Conservation (phyloP, 2,113 vertebrate genomes). For the Turnix velox region DNA sequence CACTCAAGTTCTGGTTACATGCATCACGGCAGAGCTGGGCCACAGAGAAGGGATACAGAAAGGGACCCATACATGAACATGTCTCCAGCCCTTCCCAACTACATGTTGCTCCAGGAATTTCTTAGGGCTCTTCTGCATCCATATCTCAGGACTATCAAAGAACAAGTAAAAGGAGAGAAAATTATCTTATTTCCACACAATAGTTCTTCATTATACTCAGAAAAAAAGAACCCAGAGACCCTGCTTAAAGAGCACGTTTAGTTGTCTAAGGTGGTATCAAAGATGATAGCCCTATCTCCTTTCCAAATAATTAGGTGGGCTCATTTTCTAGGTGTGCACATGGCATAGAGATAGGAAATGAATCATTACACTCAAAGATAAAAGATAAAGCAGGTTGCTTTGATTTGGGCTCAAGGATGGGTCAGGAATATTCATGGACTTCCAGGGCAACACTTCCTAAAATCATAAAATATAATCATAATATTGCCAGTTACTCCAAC, state of each 20-base stretch:
- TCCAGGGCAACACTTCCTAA: background rate
- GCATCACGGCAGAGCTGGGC: background rate
- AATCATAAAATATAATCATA: background rate
- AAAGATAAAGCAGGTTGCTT: background rate
- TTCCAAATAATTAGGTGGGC: background rate
- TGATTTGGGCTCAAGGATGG: background rate
- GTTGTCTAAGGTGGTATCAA: background rate
- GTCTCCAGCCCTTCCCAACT: background rate
- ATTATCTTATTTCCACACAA: background rate
- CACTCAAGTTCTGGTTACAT: background rate
- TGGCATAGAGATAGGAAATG: background rate
- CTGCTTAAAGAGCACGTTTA: background rate
- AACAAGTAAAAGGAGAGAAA: background rate
- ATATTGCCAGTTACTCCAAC: background rate
- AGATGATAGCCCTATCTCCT: background rate
- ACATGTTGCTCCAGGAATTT: accelerated
- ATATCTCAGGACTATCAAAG: background rate
- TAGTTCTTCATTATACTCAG: background rate
- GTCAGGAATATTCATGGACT: background rate
- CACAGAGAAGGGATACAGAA: background rate
- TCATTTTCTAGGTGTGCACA: background rate
- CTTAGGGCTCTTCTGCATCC: background rate
- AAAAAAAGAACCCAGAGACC: background rate
- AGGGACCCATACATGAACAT: background rate
- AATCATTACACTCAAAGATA: background rate